Conservation (phyloP, 2,888 invertebrate genomes). For the Mythimna albipuncta region DNA sequence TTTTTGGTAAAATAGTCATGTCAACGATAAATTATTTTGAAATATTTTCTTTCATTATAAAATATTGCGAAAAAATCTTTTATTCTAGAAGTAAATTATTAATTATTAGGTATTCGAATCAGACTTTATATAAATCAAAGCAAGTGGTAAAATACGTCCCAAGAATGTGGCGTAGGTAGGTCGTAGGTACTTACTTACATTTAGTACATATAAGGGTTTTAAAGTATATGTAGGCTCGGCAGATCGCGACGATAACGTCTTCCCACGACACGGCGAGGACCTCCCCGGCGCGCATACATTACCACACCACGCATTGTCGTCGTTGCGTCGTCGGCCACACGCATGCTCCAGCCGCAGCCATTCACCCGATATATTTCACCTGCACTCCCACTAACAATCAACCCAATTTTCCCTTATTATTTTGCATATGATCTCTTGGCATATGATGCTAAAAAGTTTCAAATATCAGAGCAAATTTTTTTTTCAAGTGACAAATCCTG, state of each 20-base stretch:
- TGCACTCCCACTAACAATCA: conserved; percentile 62
- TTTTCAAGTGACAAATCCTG: not conserved
- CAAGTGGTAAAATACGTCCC: conserved; percentile 41
- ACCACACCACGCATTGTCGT: conserved; percentile 80
- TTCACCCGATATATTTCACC: conserved; percentile 59
- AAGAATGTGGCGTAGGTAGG: conserved; percentile 30
- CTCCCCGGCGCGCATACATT: conserved; percentile 89
- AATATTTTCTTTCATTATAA: not conserved
- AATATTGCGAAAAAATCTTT: not conserved
- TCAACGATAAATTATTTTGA: not conserved
- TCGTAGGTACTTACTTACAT: conserved; percentile 31
- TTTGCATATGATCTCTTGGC: conserved; percentile 15
- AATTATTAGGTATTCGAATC: not conserved
- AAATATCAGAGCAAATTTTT: not conserved
- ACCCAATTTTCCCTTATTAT: conserved; percentile 48
- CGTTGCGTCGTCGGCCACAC: conserved; percentile 64
- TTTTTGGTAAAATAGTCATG: conserved; percentile 11
- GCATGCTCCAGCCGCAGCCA: conserved; percentile 58
- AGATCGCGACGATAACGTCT: conserved; percentile 77
- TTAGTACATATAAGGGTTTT: conserved; percentile 57
- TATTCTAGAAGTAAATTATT: conserved; percentile 1
- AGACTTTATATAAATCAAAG: conserved; percentile 26
- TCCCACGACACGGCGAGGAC: conserved; percentile 84
- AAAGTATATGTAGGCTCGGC: conserved; percentile 62
- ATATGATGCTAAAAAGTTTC: conserved; percentile 1